These are phyloP conservation scores for Chiloscyllium plagiosum DNA, from an alignment of 2,113 vertebrate species.

Conservation along the genomic window DNA sequence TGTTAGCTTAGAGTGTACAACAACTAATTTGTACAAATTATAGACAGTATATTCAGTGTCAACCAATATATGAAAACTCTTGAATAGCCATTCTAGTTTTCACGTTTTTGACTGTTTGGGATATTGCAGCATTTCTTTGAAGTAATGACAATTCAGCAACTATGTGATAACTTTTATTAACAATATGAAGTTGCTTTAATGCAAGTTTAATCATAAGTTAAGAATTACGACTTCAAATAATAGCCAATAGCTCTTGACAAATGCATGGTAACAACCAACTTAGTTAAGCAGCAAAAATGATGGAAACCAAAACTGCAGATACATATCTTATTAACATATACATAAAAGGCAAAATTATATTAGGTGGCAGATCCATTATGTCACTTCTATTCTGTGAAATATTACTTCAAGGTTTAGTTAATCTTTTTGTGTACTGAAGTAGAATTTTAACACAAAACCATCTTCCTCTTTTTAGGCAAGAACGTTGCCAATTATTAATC, in stretches of 20 bases:
- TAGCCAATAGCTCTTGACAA: not conserved
- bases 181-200: not conserved
- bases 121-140: not conserved
- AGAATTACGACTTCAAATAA: not conserved
- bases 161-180: not conserved
- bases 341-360: not conserved
- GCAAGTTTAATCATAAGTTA: not conserved
- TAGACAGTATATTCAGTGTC: not conserved
- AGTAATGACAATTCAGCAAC: not conserved
- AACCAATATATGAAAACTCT: not conserved
- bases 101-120: not conserved
- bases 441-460: not conserved
- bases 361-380: not conserved
- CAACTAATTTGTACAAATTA: not conserved
- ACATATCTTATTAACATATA: not conserved
- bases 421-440: not conserved
- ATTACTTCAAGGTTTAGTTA: not conserved
- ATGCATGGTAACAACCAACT: conserved; percentile 1
- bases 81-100: not conserved
- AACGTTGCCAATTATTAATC: too few species aligned
- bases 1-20: not conserved
- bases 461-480: not conserved
- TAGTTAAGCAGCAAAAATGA: not conserved
- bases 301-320: not conserved
- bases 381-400: not conserved